phyloP scores from a whole-genome alignment of 2,113 vertebrate species.

The Vanacampus margaritifer region DNA sequence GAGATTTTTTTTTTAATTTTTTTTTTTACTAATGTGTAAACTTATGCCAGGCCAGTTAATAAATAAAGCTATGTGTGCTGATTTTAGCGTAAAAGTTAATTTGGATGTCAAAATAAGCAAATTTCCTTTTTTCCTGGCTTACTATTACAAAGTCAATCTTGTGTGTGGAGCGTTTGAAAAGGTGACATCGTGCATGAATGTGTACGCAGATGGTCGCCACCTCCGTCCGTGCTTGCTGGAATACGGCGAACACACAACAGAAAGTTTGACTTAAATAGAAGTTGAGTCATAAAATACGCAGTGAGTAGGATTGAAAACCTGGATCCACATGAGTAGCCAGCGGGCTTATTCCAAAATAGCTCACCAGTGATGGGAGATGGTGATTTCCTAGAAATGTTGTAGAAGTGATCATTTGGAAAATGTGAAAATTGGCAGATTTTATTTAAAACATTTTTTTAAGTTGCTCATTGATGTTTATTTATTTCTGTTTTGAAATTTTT shows the following conservation, averaged over 20 bases:
- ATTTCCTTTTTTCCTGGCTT: constrained; percentile 12
- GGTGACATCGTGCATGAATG: constrained; percentile 1
- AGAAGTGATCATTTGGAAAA: no score
- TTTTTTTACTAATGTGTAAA: not conserved
- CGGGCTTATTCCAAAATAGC: not conserved
- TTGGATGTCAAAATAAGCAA: constrained; percentile 17
- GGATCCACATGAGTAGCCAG: no score
- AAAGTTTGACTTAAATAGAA: constrained; percentile 11
- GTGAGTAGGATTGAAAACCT: constrained; percentile 18
- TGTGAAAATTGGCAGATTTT: no score
- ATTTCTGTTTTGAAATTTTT: no score
- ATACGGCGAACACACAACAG: constrained; percentile 4
- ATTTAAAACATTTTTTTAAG: no score
- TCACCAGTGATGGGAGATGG: no score
- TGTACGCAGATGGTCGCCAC: not conserved
- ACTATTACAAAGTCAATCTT: constrained; percentile 5
- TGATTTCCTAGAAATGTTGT: no score
- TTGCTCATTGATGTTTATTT: no score
- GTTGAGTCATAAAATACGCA: constrained; percentile 7
- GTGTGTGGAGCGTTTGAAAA: constrained; percentile 3
- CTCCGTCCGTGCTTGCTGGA: constrained; percentile 8
- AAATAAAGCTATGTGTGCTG: constrained; percentile 5
- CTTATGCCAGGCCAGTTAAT: not conserved
- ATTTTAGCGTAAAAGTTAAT: constrained; percentile 21
- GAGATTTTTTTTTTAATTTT: not conserved